A percentile compares a stretch with the other conserved stretches of the same genome.
phyloP scores from a whole-genome alignment of 2,113 vertebrate genomes.

The Rafetus swinhoei region DNA sequence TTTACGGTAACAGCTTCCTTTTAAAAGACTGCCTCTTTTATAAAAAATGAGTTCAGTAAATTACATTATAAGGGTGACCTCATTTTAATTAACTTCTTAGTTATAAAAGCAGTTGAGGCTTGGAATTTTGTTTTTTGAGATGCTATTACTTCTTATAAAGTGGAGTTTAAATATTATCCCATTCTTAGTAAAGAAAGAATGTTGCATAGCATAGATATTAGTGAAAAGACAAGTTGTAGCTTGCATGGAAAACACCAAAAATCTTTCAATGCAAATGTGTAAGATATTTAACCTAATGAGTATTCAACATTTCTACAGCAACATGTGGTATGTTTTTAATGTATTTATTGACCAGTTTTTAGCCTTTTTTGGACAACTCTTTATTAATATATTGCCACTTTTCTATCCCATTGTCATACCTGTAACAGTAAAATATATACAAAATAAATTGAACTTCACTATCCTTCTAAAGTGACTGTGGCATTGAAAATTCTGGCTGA shows the following conservation, averaged over 20 bases:
- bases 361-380: slow-evolving; percentile 15
- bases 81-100: slow-evolving; percentile 41
- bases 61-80: slow-evolving; percentile 8
- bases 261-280: slow-evolving; percentile 11
- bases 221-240: slow-evolving; percentile 36
- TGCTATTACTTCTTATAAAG: slow-evolving; percentile 40
- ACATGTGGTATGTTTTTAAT: slow-evolving; percentile 19
- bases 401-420: slow-evolving; percentile 7
- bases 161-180: slow-evolving; percentile 25
- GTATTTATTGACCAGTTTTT: slow-evolving; percentile 49
- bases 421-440: background rate
- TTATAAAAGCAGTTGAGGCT: background rate
- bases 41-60: slow-evolving; percentile 41
- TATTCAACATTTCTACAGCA: background rate
- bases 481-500: too few relatives aligned
- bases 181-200: background rate
- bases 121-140: slow-evolving; percentile 24
- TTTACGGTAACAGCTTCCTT: slow-evolving; percentile 19
- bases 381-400: background rate
- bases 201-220: slow-evolving; percentile 22
- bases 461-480: background rate
- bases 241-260: slow-evolving; percentile 57
- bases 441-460: slow-evolving; percentile 52
- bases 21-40: slow-evolving; percentile 61
- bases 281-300: slow-evolving; percentile 1